phyloP scores from a whole-genome alignment of 2,888 invertebrate genomes.

The Coelogynopora nodosa region DNA sequence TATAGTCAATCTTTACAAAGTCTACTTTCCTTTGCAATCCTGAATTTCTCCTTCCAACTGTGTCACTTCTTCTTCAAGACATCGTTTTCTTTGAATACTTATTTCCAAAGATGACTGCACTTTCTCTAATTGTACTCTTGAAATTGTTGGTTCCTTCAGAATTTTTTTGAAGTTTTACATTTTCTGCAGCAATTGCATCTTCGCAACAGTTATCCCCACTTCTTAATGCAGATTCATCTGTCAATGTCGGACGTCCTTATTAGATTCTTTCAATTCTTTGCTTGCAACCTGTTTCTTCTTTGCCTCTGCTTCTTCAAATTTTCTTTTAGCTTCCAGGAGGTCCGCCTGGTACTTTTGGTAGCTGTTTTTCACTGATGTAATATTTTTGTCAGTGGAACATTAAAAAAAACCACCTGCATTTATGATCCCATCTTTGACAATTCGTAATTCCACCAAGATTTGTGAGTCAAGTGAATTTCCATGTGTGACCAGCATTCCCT shows the following conservation, averaged over 20 bases:
- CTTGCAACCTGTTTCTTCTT: slow-evolving; percentile 15
- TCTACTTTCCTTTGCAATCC: slow-evolving; percentile 32
- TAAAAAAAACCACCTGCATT: slow-evolving; percentile 32
- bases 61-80: slow-evolving; percentile 33
- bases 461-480: slow-evolving; percentile 29
- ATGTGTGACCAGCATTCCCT: slow-evolving; percentile 29
- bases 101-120: slow-evolving; percentile 35
- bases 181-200: slow-evolving; percentile 17
- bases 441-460: slow-evolving; percentile 19
- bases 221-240: slow-evolving; percentile 24
- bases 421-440: slow-evolving; percentile 36
- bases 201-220: slow-evolving; percentile 15
- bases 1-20: slow-evolving; percentile 3
- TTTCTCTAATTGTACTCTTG: slow-evolving; percentile 9
- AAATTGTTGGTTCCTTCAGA: slow-evolving; percentile 20
- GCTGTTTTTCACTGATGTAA: not conserved
- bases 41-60: slow-evolving; percentile 18
- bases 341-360: slow-evolving; percentile 32
- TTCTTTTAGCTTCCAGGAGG: slow-evolving; percentile 32
- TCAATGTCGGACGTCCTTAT: not conserved
- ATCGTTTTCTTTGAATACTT: slow-evolving; percentile 1
- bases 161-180: not conserved
- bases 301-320: slow-evolving; percentile 32
- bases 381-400: slow-evolving; percentile 29
- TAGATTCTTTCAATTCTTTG: slow-evolving; percentile 13